phyloP scores from a whole-genome alignment of 2,113 vertebrate species.

The Andinoacara biseriatus region DNA sequence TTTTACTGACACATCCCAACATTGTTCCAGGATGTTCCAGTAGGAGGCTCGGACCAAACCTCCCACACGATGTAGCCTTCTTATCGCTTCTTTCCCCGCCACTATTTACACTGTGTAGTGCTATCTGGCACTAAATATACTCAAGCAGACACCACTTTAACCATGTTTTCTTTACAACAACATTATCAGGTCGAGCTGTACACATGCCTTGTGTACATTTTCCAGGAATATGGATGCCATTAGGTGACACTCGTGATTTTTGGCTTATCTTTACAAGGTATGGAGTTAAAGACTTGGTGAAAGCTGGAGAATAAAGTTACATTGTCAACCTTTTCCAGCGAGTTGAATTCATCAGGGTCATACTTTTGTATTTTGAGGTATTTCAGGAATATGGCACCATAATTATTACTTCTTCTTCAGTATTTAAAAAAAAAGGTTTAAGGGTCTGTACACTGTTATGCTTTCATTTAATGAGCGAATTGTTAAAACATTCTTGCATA shows the following conservation, averaged over 20 bases:
- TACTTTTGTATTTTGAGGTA: background rate
- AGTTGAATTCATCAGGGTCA: background rate
- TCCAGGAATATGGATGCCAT: slow-evolving; percentile 9
- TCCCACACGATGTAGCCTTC: slow-evolving; percentile 14
- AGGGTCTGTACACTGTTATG: background rate
- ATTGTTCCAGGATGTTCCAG: slow-evolving; percentile 40
- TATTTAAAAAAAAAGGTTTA: background rate
- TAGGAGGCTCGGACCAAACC: slow-evolving; percentile 6
- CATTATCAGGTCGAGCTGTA: slow-evolving; percentile 20
- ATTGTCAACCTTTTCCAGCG: background rate
- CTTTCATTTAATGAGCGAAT: background rate
- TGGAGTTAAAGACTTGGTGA: background rate
- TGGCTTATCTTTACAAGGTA: background rate
- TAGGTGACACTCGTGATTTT: background rate
- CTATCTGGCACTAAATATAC: slow-evolving; percentile 20
- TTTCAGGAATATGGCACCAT: background rate
- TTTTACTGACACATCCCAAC: slow-evolving; percentile 41
- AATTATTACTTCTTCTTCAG: background rate
- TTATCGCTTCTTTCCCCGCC: slow-evolving; percentile 46
- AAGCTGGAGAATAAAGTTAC: background rate
- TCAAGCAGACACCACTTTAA: background rate
- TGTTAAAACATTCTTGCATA: background rate
- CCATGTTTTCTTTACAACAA: background rate
- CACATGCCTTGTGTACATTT: background rate
- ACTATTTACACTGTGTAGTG: background rate